These are phyloP conservation scores for Apis mellifera DNA, from an alignment of 1,140 invertebrate genomes.

Conservation along the genomic window DNA sequence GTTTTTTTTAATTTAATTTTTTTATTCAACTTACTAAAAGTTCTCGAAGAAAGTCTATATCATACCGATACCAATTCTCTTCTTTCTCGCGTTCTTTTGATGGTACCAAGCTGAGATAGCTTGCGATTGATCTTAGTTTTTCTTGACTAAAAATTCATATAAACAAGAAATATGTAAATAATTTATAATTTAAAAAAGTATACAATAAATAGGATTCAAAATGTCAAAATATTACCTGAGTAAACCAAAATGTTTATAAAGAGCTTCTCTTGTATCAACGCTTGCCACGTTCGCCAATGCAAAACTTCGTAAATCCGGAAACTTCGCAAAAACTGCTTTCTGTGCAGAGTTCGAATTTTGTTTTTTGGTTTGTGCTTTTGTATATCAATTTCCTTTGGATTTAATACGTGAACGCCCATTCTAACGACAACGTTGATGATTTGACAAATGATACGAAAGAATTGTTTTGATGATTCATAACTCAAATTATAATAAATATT, in stretches of 20 bases:
- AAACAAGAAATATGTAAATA: constrained; percentile 4
- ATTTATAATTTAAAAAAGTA: not conserved
- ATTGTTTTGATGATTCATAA: not conserved
- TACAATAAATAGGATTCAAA: not conserved
- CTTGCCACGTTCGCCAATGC: constrained; percentile 96
- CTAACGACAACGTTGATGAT: constrained; percentile 25
- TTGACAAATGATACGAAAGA: constrained; percentile 6
- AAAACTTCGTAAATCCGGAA: constrained; percentile 93
- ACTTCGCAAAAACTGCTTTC: constrained; percentile 96
- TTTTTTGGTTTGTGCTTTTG: constrained; percentile 16
- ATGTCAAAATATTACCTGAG: constrained; percentile 83
- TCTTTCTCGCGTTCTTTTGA: constrained; percentile 86
- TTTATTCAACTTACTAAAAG: constrained; percentile 85
- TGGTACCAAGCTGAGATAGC: constrained; percentile 93
- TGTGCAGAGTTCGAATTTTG: constrained; percentile 78
- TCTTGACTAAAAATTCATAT: constrained; percentile 84
- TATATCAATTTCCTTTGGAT: not conserved
- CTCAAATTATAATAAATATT: not conserved
- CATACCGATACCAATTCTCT: constrained; percentile 88
- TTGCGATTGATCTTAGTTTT: constrained; percentile 92
- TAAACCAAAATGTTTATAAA: constrained; percentile 93
- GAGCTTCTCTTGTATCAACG: constrained; percentile 92
- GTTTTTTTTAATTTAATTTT: not conserved
- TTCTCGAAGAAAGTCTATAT: constrained; percentile 92
- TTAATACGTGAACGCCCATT: constrained; percentile 1